phyloP scores from a whole-genome alignment of 2,113 vertebrate species.

The Zosterops lateralis region DNA sequence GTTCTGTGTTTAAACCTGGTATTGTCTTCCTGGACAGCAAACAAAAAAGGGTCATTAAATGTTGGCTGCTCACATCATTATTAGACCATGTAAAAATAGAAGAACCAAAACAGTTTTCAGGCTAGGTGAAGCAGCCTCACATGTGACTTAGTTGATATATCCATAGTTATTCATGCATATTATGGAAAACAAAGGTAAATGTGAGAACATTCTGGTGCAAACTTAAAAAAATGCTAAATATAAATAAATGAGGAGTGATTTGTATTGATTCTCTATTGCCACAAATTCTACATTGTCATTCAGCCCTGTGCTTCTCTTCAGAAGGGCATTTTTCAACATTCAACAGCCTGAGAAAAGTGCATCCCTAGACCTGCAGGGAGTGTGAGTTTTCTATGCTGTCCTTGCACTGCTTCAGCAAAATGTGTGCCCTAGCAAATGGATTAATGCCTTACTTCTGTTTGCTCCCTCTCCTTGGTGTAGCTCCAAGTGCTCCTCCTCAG shows the following conservation, averaged over 20 bases:
- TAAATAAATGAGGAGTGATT: background rate
- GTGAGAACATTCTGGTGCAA: background rate
- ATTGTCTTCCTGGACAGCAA: background rate
- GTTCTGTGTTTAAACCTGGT: background rate
- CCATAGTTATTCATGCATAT: background rate
- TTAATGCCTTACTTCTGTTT: constrained; percentile 34
- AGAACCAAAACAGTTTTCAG: background rate
- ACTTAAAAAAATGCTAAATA: background rate
- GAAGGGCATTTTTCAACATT: constrained; percentile 22
- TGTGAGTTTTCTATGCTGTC: background rate
- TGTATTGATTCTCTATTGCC: background rate
- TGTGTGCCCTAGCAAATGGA: background rate
- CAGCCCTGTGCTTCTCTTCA: background rate
- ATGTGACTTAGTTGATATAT: background rate
- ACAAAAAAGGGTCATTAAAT: background rate
- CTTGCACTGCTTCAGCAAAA: constrained; percentile 6
- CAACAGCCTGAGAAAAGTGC: background rate
- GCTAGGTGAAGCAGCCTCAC: background rate
- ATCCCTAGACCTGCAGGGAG: background rate
- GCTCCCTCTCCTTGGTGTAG: constrained; percentile 70
- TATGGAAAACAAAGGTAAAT: background rate
- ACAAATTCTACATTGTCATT: background rate
- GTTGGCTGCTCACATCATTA: background rate
- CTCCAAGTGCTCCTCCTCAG: constrained; percentile 95
- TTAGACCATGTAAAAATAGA: background rate